Conservation (phyloP, 2,113 vertebrate species). For the Circaetus gallicus region DNA sequence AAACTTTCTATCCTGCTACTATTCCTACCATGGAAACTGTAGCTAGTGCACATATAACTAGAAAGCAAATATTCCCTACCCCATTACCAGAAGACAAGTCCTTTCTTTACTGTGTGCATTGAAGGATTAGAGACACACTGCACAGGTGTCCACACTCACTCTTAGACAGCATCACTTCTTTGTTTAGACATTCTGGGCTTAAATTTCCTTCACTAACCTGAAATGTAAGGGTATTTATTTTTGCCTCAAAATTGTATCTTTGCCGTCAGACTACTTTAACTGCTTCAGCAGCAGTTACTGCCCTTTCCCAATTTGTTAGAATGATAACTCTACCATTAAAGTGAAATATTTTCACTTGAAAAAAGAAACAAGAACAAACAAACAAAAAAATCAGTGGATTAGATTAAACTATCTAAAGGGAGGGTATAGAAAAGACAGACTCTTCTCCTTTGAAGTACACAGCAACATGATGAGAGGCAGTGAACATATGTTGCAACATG, state of each 20-base stretch:
- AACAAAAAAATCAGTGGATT: background rate
- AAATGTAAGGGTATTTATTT: background rate
- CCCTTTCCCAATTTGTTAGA: background rate
- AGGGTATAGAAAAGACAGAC: background rate
- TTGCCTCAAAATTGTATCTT: background rate
- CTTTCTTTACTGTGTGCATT: background rate
- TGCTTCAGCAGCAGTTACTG: background rate
- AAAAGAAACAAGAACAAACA: background rate
- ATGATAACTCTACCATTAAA: background rate
- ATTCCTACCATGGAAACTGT: background rate
- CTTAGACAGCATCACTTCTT: background rate
- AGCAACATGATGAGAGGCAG: background rate
- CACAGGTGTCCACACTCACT: background rate
- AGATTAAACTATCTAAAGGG: background rate
- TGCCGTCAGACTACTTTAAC: background rate
- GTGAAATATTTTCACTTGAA: background rate
- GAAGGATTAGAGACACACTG: background rate
- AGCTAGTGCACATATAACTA: background rate
- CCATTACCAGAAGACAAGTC: background rate
- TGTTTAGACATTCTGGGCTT: background rate
- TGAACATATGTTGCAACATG: background rate
- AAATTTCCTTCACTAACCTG: background rate
- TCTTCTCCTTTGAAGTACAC: background rate
- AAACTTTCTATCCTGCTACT: background rate
- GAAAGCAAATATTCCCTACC: background rate